These are phyloP conservation scores for Brienomyrus brachyistius DNA, from an alignment of 2,113 vertebrate genomes.

Conservation along the genomic window DNA sequence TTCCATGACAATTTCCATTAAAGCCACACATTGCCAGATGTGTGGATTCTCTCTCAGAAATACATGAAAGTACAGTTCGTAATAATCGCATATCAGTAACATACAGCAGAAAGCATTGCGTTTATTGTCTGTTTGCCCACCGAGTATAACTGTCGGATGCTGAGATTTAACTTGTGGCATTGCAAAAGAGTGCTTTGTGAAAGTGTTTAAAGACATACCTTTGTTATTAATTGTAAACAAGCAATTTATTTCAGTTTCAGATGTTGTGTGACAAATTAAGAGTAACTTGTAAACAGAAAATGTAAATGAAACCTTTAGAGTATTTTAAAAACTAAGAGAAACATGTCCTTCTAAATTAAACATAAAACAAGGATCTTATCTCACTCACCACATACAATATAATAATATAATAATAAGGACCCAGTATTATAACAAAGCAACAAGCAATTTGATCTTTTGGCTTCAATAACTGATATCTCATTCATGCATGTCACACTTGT, in stretches of 20 bases:
- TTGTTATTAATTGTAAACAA: conserved; percentile 8
- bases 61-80: neutral
- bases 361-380: conserved; percentile 2
- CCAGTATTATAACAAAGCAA: neutral
- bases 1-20: neutral
- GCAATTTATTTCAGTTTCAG: neutral
- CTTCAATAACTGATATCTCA: neutral
- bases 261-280: neutral
- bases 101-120: neutral
- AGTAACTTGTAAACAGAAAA: neutral
- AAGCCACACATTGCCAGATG: neutral
- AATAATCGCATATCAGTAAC: neutral
- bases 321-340: conserved; percentile 9
- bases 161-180: neutral
- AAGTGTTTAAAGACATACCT: neutral
- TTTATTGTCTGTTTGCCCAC: neutral
- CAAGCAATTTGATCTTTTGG: neutral
- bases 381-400: neutral
- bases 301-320: neutral
- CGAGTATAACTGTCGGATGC: neutral
- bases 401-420: neutral
- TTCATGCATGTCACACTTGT: neutral
- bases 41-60: neutral
- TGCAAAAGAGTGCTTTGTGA: neutral
- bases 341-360: neutral